A percentile compares a stretch with the other conserved stretches of the same genome.
These are phyloP conservation scores for Sarcophaga variegata DNA, from an alignment of 2,888 invertebrate genomes.

Conservation along the genomic window DNA sequence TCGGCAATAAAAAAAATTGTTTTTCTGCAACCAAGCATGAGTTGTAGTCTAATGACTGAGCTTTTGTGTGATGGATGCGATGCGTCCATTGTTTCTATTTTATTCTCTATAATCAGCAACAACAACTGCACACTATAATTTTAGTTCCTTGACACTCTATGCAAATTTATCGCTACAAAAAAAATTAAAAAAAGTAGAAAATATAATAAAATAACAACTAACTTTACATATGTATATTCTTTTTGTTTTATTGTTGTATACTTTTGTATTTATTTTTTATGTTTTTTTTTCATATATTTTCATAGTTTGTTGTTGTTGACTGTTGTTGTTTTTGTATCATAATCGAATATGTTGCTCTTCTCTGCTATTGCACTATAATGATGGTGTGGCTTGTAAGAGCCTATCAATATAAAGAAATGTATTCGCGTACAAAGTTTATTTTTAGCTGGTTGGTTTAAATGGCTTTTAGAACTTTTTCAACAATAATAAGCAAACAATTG, in stretches of 20 bases:
- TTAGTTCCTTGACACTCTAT: constrained; percentile 51
- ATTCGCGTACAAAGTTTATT: constrained; percentile 31
- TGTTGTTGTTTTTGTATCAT: constrained; percentile 14
- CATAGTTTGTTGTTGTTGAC: constrained; percentile 8
- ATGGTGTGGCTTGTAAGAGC: too few species aligned
- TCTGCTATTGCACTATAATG: not conserved
- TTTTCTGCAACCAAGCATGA: not conserved
- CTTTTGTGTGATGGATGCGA: not conserved
- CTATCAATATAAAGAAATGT: constrained; percentile 19
- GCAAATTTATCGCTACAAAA: constrained; percentile 48
- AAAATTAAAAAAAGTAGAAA: not conserved
- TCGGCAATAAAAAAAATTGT: too few species aligned
- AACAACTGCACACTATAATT: constrained; percentile 8
- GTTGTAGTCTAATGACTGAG: constrained; percentile 11
- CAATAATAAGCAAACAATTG: constrained; percentile 34
- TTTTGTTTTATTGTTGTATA: too few species aligned
- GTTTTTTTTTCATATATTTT: not conserved
- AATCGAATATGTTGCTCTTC: not conserved
- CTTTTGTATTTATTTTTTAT: not conserved
- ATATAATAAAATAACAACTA: not conserved
- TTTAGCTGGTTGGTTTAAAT: constrained; percentile 46
- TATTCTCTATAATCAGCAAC: constrained; percentile 23
- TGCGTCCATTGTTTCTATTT: constrained; percentile 21
- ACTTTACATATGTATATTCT: too few species aligned
- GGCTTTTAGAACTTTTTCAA: constrained; percentile 38